Evolutionary conservation across 2,113 vertebrate species (phyloP).

Genomic region (Chaetura pelagica): DNA sequence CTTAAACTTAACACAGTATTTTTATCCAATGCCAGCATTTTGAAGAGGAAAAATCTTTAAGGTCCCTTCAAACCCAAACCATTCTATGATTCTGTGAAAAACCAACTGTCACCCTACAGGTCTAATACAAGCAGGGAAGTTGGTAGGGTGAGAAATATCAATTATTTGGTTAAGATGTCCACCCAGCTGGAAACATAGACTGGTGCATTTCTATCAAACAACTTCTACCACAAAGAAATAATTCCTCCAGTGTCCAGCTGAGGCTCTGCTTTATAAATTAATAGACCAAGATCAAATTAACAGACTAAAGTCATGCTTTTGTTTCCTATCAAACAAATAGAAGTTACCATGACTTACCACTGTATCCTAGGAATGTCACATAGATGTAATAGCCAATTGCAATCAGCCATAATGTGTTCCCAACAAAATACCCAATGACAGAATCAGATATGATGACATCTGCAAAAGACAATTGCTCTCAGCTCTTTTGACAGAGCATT

Average conservation of each 20-base stretch:
- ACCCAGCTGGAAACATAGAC: not conserved
- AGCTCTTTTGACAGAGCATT: not conserved
- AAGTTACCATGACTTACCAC: conserved; percentile 79
- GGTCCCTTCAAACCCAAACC: too few species aligned
- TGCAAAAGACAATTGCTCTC: conserved; percentile 72
- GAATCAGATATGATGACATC: conserved; percentile 89
- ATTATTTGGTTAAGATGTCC: not conserved
- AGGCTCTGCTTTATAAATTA: not conserved
- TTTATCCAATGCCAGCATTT: not conserved
- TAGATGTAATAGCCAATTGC: conserved; percentile 96
- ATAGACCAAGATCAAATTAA: not conserved
- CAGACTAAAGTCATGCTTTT: not conserved
- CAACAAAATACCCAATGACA: conserved; percentile 82
- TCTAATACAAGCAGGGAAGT: not conserved
- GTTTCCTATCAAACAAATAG: not conserved
- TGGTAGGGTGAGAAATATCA: not conserved
- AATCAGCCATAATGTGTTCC: conserved; percentile 93
- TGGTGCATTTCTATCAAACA: not conserved
- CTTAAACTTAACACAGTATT: not conserved
- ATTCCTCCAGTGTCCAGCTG: not conserved
- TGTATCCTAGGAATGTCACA: conserved; percentile 97
- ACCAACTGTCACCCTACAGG: not conserved
- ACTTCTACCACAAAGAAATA: not conserved
- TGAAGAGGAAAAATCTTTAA: not conserved
- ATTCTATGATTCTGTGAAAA: not conserved